phyloP scores from a whole-genome alignment of 2,888 invertebrate species.

The Malthinus seriepunctatus region DNA sequence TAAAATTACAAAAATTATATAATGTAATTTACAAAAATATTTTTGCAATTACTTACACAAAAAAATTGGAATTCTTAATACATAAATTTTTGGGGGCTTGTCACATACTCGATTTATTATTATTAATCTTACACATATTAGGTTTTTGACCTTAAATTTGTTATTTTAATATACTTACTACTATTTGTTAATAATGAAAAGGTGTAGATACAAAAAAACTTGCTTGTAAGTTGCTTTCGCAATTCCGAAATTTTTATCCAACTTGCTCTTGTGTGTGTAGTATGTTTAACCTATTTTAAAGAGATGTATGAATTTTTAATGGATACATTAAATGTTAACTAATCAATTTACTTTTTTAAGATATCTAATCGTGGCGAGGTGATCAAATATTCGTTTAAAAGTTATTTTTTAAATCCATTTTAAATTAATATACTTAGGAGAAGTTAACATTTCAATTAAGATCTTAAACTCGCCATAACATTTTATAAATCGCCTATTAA shows the following conservation, averaged over 20 bases:
- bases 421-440: no score
- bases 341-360: not conserved
- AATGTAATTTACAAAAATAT: no score
- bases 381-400: not conserved
- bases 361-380: not conserved
- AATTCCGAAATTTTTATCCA: not conserved
- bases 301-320: conserved; percentile 1
- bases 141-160: not conserved
- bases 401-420: no score
- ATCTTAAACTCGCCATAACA: no score
- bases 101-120: not conserved
- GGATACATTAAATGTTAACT: conserved; percentile 1
- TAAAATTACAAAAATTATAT: no score
- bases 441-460: no score
- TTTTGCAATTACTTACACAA: no score
- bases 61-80: no score
- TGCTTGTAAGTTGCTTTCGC: not conserved
- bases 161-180: not conserved
- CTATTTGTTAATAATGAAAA: not conserved
- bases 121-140: not conserved
- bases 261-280: not conserved
- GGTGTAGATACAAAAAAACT: conserved; percentile 4
- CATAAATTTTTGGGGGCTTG: not conserved
- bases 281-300: conserved; percentile 5
- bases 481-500: no score